Conservation (phyloP, 2,888 invertebrate genomes). For the Eumerus sabulonum region DNA sequence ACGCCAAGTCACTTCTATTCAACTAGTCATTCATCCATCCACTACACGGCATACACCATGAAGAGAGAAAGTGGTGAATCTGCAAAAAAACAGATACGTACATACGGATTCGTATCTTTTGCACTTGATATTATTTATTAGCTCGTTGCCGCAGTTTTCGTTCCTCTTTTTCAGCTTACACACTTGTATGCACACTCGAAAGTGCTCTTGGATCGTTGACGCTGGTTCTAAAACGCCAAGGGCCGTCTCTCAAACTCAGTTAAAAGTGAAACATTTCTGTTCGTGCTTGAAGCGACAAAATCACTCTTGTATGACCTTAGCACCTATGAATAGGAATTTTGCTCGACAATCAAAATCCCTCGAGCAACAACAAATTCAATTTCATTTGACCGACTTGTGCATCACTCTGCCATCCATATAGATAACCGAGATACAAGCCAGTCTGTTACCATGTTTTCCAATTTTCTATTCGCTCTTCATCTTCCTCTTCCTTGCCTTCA, state of each 20-base stretch:
- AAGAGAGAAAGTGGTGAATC: constrained; percentile 58
- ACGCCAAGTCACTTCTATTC: background rate
- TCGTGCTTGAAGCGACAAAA: constrained; percentile 44
- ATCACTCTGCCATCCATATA: constrained; percentile 11
- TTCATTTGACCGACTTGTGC: constrained; percentile 68
- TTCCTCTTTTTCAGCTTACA: background rate
- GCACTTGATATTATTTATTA: constrained; percentile 67
- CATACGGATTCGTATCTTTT: no score
- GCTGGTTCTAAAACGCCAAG: constrained; percentile 5
- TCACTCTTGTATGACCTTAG: constrained; percentile 67
- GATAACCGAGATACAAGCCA: constrained; percentile 5
- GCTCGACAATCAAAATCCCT: constrained; percentile 16
- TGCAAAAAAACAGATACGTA: no score
- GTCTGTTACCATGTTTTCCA: constrained; percentile 42
- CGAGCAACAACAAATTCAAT: constrained; percentile 48
- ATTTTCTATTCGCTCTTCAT: constrained; percentile 19
- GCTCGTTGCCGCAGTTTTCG: constrained; percentile 30
- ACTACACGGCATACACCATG: constrained; percentile 35
- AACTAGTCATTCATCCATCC: constrained; percentile 13
- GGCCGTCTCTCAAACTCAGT: no score
- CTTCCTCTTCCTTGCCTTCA: no score
- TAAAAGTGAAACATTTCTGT: constrained; percentile 26
- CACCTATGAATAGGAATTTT: constrained; percentile 4
- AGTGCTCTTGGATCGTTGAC: constrained; percentile 26
- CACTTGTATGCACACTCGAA: constrained; percentile 6